Percentiles rank a stretch among this genome's conserved stretches.
Evolutionary conservation across 2,888 invertebrate species (phyloP).

Genomic region (Drosophila austrosaltans): DNA sequence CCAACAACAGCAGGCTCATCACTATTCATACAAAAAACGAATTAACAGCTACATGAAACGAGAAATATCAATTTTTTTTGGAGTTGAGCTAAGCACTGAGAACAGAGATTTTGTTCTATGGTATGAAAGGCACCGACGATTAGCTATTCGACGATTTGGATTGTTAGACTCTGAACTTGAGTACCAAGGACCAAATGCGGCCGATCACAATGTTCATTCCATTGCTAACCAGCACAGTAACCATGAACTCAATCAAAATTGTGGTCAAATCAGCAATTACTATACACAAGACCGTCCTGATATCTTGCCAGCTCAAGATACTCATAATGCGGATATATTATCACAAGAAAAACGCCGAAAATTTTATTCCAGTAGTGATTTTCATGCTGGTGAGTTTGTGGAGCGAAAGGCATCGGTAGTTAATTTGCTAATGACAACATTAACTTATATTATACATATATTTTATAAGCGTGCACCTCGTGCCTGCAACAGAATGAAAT

Average conservation of each 20-base stretch:
- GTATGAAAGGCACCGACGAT: conserved; percentile 81
- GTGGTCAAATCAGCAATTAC: conserved; percentile 11
- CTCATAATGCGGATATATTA: conserved; percentile 55
- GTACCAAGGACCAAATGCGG: conserved; percentile 33
- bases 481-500: conserved; percentile 33
- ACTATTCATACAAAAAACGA: conserved; percentile 79
- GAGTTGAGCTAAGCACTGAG: conserved; percentile 81
- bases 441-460: conserved; percentile 84
- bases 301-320: conserved; percentile 81
- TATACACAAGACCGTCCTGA: conserved; percentile 81
- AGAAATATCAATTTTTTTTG: conserved; percentile 82
- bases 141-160: conserved; percentile 82
- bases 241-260: conserved; percentile 32
- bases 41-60: conserved; percentile 80
- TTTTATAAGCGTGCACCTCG: conserved; percentile 84
- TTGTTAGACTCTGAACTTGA: conserved; percentile 48
- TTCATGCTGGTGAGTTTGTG: conserved; percentile 81
- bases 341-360: conserved; percentile 29
- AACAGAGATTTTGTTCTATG: conserved; percentile 80
- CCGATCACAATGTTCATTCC: conserved; percentile 16
- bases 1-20: conserved; percentile 48
- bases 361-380: conserved; percentile 54
- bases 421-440: conserved; percentile 80
- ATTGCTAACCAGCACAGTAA: conserved; percentile 9
- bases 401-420: conserved; percentile 82